These are phyloP conservation scores for Maccullochella peelii DNA, from an alignment of 2,113 vertebrate genomes.

Conservation along the genomic window DNA sequence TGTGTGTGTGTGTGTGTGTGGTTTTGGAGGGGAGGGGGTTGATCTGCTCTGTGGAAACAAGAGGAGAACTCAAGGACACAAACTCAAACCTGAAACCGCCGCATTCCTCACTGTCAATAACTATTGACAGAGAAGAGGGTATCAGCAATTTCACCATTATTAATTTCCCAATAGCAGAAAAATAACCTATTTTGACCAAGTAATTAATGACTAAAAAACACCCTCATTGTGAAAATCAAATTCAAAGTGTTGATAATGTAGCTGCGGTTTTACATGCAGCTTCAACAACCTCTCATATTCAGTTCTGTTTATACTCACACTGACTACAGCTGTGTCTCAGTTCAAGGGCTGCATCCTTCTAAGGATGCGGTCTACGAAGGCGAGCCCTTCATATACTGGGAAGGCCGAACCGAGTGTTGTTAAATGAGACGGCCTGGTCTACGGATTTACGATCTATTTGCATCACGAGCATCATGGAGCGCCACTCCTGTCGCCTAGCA, in stretches of 20 bases:
- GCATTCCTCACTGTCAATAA: slow-evolving; percentile 31
- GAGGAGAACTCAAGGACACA: slow-evolving; percentile 40
- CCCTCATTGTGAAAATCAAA: not conserved
- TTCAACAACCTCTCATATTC: not conserved
- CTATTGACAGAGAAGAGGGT: slow-evolving; percentile 1
- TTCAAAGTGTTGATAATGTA: not conserved
- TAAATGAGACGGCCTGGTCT: no score
- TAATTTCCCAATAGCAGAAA: slow-evolving; percentile 3
- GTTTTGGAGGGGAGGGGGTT: not conserved
- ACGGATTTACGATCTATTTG: no score
- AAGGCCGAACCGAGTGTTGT: no score
- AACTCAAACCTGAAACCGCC: slow-evolving; percentile 29
- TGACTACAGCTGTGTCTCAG: not conserved
- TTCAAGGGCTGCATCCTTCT: no score
- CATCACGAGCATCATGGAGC: no score
- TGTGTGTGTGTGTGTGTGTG: slow-evolving; percentile 11
- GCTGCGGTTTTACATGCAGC: not conserved
- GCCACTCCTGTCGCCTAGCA: no score
- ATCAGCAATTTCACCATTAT: not conserved
- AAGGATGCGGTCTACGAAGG: no score
- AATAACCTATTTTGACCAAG: not conserved
- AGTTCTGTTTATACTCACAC: slow-evolving; percentile 17
- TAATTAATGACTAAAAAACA: not conserved
- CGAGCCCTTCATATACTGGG: no score
- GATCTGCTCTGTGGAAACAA: slow-evolving; percentile 43